phyloP scores from a whole-genome alignment of 2,888 invertebrate species.

The Noctua comes region DNA sequence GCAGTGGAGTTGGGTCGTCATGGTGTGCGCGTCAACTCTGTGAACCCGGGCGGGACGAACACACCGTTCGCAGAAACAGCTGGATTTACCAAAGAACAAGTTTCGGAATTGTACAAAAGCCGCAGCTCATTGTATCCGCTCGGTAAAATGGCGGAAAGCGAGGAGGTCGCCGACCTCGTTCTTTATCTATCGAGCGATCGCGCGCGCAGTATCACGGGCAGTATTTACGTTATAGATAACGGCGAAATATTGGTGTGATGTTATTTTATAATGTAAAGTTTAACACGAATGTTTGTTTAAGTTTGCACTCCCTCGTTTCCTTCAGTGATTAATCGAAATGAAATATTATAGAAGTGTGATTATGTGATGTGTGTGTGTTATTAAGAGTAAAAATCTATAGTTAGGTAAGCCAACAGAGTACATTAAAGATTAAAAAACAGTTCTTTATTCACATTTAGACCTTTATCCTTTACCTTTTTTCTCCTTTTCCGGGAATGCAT shows the following conservation, averaged over 20 bases:
- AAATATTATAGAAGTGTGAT: not conserved
- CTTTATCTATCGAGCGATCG: constrained; percentile 96
- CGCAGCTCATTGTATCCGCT: constrained; percentile 96
- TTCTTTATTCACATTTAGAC: not conserved
- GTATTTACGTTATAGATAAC: constrained; percentile 87
- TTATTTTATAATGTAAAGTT: constrained; percentile 45
- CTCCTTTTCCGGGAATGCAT: constrained; percentile 6
- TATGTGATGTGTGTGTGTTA: not conserved
- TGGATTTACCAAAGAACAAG: constrained; percentile 92
- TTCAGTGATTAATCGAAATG: constrained; percentile 3
- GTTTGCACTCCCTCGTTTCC: not conserved
- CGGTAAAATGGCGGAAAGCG: constrained; percentile 94
- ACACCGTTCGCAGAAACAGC: constrained; percentile 92
- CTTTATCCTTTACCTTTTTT: constrained; percentile 33
- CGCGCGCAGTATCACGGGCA: constrained; percentile 97
- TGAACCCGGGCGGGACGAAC: constrained; percentile 98
- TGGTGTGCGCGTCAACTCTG: constrained; percentile 96
- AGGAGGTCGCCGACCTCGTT: constrained; percentile 97
- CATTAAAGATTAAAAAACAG: constrained; percentile 3
- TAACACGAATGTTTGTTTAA: constrained; percentile 29
- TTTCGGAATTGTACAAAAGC: constrained; percentile 93
- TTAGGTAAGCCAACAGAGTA: not conserved
- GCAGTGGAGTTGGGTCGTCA: constrained; percentile 95
- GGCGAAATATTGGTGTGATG: constrained; percentile 82
- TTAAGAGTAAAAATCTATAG: not conserved